Evolutionary conservation across 2,797 vertebrate genomes (phyloP).

Genomic region (Galago senegalensis): DNA sequence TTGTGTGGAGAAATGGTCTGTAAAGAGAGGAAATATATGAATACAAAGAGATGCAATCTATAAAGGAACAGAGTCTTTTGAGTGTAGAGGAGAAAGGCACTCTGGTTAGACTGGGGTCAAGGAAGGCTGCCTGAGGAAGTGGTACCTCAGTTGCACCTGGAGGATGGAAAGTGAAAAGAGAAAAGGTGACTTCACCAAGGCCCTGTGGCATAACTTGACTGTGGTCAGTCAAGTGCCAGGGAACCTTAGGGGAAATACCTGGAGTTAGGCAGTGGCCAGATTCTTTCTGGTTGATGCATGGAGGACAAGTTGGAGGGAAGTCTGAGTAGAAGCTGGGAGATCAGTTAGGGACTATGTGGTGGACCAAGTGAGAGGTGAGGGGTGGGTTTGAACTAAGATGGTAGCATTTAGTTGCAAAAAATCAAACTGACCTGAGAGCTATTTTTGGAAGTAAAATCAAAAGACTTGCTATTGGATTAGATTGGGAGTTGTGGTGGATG

Average conservation of each 20-base stretch:
- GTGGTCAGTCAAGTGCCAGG: background rate
- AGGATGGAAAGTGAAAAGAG: background rate
- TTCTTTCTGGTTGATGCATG: background rate
- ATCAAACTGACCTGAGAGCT: background rate
- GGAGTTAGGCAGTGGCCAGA: background rate
- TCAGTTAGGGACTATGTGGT: background rate
- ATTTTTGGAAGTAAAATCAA: background rate
- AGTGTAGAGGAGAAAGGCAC: background rate
- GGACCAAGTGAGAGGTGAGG: background rate
- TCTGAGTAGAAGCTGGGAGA: background rate
- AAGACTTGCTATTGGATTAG: conserved; percentile 45
- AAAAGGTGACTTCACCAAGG: background rate
- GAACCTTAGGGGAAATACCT: background rate
- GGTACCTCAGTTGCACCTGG: background rate
- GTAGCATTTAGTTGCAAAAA: background rate
- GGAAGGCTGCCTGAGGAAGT: background rate
- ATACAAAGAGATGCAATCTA: background rate
- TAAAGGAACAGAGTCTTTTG: background rate
- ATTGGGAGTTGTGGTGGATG: background rate
- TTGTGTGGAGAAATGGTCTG: conserved; percentile 27
- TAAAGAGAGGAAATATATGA: background rate
- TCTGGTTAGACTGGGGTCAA: background rate
- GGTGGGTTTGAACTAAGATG: background rate
- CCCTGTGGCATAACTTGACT: background rate
- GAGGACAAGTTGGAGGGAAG: background rate